Evolutionary conservation across 2,797 vertebrate genomes (phyloP).

Genomic region (Numenius phaeopus): DNA sequence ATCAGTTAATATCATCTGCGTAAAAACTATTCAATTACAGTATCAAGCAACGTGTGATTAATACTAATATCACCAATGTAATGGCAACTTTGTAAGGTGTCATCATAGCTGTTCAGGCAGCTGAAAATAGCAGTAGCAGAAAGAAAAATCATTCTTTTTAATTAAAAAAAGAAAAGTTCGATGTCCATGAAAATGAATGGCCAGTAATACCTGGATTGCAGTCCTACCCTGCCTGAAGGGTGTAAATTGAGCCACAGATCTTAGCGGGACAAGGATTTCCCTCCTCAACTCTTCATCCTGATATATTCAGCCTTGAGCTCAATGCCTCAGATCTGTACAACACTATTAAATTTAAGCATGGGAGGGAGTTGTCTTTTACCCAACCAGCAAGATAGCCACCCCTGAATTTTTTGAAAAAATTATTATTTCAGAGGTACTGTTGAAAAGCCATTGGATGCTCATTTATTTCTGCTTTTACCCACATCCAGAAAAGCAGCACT

Average conservation of each 20-base stretch:
- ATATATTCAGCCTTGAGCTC: not conserved
- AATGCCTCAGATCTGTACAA: not conserved
- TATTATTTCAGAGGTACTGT: not conserved
- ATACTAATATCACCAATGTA: slow-evolving; percentile 70
- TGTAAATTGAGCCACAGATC: not conserved
- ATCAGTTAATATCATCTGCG: slow-evolving; percentile 83
- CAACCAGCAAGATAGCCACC: not conserved
- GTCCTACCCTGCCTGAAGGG: not conserved
- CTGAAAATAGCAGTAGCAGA: not conserved
- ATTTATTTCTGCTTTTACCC: not conserved
- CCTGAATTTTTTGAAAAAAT: not conserved
- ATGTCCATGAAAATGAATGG: not conserved
- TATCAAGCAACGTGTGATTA: slow-evolving; percentile 81
- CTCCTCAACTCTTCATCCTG: not conserved
- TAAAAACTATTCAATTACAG: slow-evolving; percentile 83
- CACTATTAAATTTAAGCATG: not conserved
- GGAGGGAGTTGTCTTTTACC: not conserved
- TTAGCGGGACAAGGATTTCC: not conserved
- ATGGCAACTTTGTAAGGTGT: slow-evolving; percentile 58
- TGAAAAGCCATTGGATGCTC: not conserved
- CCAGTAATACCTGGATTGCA: not conserved
- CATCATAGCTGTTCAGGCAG: slow-evolving; percentile 16
- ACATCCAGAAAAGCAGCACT: not conserved
- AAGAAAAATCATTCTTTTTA: slow-evolving; percentile 28
- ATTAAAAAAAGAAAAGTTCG: not conserved